A percentile compares a stretch with the other conserved stretches of the same genome.
Conservation (phyloP, 2,113 vertebrate species). For the Plecotus auritus region DNA sequence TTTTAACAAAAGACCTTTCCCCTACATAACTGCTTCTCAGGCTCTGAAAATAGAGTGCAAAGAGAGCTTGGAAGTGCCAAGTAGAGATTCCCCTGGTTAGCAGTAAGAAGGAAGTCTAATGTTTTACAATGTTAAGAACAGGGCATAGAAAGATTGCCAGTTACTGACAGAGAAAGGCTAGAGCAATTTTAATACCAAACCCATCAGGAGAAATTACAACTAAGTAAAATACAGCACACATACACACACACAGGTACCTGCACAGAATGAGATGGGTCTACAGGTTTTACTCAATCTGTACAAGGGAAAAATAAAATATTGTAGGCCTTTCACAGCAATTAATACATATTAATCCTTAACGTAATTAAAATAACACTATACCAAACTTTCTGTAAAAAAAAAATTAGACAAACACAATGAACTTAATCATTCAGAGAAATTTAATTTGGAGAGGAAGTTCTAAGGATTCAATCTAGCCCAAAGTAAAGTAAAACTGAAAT, state of each 20-base stretch:
- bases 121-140: not conserved
- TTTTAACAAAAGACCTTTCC: slow-evolving; percentile 48
- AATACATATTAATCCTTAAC: not conserved
- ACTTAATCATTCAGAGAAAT: not conserved
- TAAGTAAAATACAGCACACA: not conserved
- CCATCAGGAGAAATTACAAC: not conserved
- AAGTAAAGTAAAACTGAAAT: not conserved
- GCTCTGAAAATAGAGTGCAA: not conserved
- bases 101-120: not conserved
- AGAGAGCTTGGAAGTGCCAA: not conserved
- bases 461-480: not conserved
- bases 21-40: slow-evolving; percentile 14
- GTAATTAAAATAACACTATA: not conserved
- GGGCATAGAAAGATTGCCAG: not conserved
- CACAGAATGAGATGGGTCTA: not conserved
- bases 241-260: not conserved
- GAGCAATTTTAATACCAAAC: slow-evolving; percentile 3
- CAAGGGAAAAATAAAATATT: not conserved
- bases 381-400: not conserved
- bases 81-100: not conserved
- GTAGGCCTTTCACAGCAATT: not conserved
- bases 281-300: not conserved
- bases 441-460: not conserved
- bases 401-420: not conserved
- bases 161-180: not conserved